Conservation (phyloP, 2,888 invertebrate genomes). For the Drosophila anceps region DNA sequence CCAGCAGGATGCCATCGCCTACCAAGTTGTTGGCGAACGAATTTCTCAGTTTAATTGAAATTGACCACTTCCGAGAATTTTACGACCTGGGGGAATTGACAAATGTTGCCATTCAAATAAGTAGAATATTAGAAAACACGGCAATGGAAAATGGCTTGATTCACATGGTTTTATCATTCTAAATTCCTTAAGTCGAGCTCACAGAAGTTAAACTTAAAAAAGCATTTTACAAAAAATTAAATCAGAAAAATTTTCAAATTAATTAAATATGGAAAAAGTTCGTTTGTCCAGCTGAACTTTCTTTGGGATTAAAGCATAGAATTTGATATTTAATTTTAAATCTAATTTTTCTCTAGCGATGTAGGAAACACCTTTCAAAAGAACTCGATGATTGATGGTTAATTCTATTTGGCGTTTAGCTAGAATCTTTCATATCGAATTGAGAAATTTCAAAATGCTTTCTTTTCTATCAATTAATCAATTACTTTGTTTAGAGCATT, state of each 20-base stretch:
- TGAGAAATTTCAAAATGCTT: not conserved
- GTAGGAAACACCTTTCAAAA: not conserved
- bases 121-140: not conserved
- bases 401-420: not conserved
- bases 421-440: not conserved
- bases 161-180: not conserved
- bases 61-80: constrained; percentile 36
- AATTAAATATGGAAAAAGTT: not conserved
- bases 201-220: not conserved
- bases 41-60: constrained; percentile 51
- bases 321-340: not conserved
- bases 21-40: constrained; percentile 4
- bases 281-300: not conserved
- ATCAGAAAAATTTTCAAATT: not conserved
- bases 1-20: constrained; percentile 32
- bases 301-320: not conserved
- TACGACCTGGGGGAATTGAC: constrained; percentile 1
- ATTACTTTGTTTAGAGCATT: not conserved
- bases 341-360: not conserved
- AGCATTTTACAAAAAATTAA: not conserved
- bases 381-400: not conserved
- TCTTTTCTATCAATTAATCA: not conserved
- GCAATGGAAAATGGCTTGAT: not conserved
- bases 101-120: constrained; percentile 13
- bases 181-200: not conserved